Evolutionary conservation across 2,797 vertebrate genomes (phyloP).

Genomic region (Pempheris klunzingeri): DNA sequence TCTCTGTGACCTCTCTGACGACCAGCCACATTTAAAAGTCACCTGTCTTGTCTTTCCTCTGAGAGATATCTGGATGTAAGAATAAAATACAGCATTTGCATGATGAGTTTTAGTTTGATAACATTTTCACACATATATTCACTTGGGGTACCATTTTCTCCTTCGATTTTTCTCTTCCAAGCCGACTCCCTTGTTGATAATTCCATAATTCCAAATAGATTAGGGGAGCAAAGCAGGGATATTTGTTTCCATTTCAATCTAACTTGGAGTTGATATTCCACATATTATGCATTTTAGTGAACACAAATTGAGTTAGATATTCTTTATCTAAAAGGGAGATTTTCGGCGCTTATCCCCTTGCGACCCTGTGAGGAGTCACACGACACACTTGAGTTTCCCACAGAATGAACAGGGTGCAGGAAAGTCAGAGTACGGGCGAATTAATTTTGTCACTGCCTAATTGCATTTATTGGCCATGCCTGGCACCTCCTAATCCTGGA

Average conservation of each 20-base stretch:
- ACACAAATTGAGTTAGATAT: slow-evolving; percentile 59
- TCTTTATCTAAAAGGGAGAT: slow-evolving; percentile 58
- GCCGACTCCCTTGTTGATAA: slow-evolving; percentile 31
- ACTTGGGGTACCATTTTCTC: not conserved
- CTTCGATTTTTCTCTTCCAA: slow-evolving; percentile 6
- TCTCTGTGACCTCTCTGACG: slow-evolving; percentile 63
- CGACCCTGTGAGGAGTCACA: slow-evolving; percentile 42
- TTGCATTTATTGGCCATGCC: slow-evolving; percentile 88
- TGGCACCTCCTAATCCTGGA: slow-evolving; percentile 88
- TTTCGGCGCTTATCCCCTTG: slow-evolving; percentile 43
- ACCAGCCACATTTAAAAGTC: slow-evolving; percentile 77
- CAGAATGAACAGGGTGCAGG: slow-evolving; percentile 61
- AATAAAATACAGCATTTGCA: slow-evolving; percentile 52
- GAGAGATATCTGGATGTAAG: not conserved
- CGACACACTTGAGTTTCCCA: slow-evolving; percentile 60
- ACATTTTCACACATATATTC: slow-evolving; percentile 30
- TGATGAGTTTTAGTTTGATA: slow-evolving; percentile 42
- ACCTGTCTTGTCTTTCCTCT: slow-evolving; percentile 57
- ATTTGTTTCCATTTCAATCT: slow-evolving; percentile 70
- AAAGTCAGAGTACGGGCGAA: slow-evolving; percentile 77
- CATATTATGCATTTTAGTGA: slow-evolving; percentile 43
- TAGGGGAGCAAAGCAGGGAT: slow-evolving; percentile 33
- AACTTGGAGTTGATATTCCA: slow-evolving; percentile 52
- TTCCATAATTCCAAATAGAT: slow-evolving; percentile 48
- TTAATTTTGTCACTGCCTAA: slow-evolving; percentile 85